Evolutionary conservation across 2,888 invertebrate species (phyloP).

Genomic region (Ephialtes manifestator): DNA sequence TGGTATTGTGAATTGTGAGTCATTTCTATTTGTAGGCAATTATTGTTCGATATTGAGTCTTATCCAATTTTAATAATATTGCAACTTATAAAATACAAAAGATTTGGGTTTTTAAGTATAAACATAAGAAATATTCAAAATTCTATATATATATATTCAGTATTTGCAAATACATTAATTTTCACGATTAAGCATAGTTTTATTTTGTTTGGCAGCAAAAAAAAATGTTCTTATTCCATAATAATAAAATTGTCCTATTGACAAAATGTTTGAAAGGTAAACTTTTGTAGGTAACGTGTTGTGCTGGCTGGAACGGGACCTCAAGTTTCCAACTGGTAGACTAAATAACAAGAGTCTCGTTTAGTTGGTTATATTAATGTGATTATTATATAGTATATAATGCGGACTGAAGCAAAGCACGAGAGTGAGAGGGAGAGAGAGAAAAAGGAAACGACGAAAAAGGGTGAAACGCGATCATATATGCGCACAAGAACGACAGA

Average conservation of each 20-base stretch:
- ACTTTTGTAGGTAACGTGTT: neutral
- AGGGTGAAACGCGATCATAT: constrained; percentile 35
- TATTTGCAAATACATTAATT: no score
- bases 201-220: no score
- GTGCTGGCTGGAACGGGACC: constrained; percentile 22
- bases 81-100: no score
- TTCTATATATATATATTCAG: no score
- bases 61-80: no score
- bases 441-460: constrained; percentile 17
- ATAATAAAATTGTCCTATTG: neutral
- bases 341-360: constrained; percentile 55
- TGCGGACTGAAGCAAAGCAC: constrained; percentile 26
- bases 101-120: neutral
- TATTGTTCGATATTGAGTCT: no score
- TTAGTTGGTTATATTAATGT: constrained; percentile 37
- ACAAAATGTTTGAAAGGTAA: neutral
- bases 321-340: constrained; percentile 43
- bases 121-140: no score
- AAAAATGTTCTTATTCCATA: no score
- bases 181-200: no score
- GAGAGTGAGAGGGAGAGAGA: constrained; percentile 21
- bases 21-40: no score
- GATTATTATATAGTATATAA: constrained; percentile 17
- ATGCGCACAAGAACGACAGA: constrained; percentile 29
- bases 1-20: no score